Evolutionary conservation across 2,888 invertebrate genomes (phyloP).

Genomic region (Synergus umbraculus): DNA sequence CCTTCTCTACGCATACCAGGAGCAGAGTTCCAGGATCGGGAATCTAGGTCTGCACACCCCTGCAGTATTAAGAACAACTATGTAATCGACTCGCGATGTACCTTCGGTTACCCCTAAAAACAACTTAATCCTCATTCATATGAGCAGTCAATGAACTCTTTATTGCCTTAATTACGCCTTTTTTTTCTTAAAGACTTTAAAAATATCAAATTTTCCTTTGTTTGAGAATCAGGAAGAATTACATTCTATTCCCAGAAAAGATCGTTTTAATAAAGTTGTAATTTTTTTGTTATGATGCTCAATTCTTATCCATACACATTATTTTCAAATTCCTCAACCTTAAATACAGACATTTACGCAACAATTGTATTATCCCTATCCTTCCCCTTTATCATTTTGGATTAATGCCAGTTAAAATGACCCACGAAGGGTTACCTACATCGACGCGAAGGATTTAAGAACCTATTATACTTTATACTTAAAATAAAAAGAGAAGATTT

Average conservation of each 20-base stretch:
- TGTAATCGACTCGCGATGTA: conserved; percentile 48
- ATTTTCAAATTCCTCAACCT: background rate
- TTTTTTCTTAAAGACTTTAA: background rate
- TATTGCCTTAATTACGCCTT: background rate
- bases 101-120: conserved; percentile 39
- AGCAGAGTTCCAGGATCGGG: conserved; percentile 62
- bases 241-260: background rate
- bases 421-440: conserved; percentile 38
- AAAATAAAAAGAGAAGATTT: conserved; percentile 47
- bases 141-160: conserved; percentile 33
- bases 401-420: conserved; percentile 5
- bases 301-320: background rate
- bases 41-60: conserved; percentile 58
- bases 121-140: conserved; percentile 37
- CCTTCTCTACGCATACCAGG: conserved; percentile 69
- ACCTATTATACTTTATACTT: conserved; percentile 33
- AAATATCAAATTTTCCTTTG: background rate
- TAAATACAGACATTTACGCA: background rate
- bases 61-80: conserved; percentile 49
- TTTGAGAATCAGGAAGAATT: background rate
- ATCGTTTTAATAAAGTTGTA: too few species aligned
- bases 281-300: too few species aligned
- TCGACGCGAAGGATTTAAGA: conserved; percentile 23
- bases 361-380: background rate
- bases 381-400: background rate